These are phyloP conservation scores for Poeciliopsis retropinna DNA, from an alignment of 2,113 vertebrate species.

Conservation along the genomic window DNA sequence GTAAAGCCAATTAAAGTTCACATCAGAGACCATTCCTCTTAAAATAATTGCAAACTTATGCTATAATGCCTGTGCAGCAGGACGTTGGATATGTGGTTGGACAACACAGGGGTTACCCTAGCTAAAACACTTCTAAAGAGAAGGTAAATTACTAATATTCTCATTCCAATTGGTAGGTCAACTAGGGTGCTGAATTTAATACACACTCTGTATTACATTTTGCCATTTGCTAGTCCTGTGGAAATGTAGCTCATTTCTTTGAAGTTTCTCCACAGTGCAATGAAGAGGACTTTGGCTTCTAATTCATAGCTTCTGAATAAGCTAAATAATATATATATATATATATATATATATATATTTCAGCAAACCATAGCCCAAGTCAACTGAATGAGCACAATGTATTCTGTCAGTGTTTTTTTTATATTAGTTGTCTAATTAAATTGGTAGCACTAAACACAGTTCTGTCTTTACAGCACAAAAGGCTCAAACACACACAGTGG, in stretches of 20 bases:
- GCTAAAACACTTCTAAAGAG: background rate
- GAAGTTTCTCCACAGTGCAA: background rate
- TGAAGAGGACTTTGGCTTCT: background rate
- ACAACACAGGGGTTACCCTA: background rate
- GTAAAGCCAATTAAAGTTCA: conserved; percentile 1
- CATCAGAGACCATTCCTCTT: background rate
- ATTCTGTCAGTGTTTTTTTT: background rate
- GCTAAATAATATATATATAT: too few species aligned
- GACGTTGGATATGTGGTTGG: background rate
- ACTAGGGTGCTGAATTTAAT: background rate
- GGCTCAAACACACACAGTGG: too few species aligned
- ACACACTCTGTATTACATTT: background rate
- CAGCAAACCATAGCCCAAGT: background rate
- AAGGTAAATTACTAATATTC: background rate
- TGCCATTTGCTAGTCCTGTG: background rate
- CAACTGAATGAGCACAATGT: background rate
- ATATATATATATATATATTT: too few species aligned
- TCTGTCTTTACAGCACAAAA: background rate
- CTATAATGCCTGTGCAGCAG: background rate
- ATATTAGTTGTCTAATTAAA: background rate
- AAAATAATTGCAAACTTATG: background rate
- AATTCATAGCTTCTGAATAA: background rate
- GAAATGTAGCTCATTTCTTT: background rate
- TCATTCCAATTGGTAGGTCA: background rate
- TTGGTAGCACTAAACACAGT: background rate